Percentiles rank a stretch among this genome's conserved stretches.
Evolutionary conservation across 2,888 invertebrate genomes (phyloP).

Genomic region (Strigamia crassipes): DNA sequence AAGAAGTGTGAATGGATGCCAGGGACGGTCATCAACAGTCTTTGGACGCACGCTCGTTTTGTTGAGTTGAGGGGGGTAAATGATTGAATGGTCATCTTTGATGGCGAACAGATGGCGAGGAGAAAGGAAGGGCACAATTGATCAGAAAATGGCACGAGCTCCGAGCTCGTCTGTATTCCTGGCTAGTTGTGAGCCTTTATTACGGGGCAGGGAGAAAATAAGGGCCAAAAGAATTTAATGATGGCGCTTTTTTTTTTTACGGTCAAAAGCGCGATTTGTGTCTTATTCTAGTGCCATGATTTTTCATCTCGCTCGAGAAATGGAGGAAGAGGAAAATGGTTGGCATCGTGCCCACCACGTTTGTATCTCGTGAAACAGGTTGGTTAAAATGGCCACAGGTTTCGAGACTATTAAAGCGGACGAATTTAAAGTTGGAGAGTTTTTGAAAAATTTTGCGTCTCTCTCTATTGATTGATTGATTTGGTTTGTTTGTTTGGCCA

Average conservation of each 20-base stretch:
- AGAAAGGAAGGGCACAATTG: constrained; percentile 5
- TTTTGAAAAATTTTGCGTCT: neutral
- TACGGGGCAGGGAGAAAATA: neutral
- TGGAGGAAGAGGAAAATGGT: neutral
- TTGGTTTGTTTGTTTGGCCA: too few species aligned
- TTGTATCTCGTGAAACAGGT: constrained; percentile 26
- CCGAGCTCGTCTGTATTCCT: neutral
- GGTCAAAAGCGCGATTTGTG: constrained; percentile 17
- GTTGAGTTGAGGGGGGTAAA: neutral
- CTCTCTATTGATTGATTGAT: too few species aligned
- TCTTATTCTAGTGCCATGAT: constrained; percentile 6
- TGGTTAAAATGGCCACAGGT: constrained; percentile 15
- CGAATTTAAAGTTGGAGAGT: neutral
- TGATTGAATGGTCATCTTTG: constrained; percentile 29
- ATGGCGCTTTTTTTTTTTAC: neutral
- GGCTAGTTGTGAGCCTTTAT: neutral
- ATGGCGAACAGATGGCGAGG: neutral
- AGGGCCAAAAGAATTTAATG: constrained; percentile 24
- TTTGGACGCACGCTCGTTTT: neutral
- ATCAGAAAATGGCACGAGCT: constrained; percentile 8
- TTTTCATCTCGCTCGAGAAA: constrained; percentile 16
- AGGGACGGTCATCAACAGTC: neutral
- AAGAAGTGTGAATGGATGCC: neutral
- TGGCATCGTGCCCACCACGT: neutral
- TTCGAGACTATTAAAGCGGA: neutral